phyloP scores from a whole-genome alignment of 2,113 vertebrate genomes.

The Strix aluco region DNA sequence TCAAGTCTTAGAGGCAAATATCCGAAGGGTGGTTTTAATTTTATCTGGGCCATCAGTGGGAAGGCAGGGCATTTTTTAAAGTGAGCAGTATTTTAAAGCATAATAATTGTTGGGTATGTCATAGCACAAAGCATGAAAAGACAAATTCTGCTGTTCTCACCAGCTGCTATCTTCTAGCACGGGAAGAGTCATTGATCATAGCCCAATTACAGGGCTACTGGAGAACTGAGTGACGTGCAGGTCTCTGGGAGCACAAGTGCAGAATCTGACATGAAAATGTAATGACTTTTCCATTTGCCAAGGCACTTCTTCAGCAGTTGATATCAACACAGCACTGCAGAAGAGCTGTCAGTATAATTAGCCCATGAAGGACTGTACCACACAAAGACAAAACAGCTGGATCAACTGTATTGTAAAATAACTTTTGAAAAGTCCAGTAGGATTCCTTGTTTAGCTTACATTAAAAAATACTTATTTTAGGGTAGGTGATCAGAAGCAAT shows the following conservation, averaged over 20 bases:
- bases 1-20: neutral
- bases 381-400: neutral
- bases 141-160: neutral
- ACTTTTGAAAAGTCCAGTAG: neutral
- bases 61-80: neutral
- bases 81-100: neutral
- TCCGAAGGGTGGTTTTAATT: neutral
- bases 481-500: neutral
- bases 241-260: constrained; percentile 17
- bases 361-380: neutral
- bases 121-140: neutral
- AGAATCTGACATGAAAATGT: neutral
- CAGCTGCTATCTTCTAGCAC: neutral
- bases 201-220: neutral
- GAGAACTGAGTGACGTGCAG: neutral
- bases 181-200: constrained; percentile 2
- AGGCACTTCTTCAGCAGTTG: neutral
- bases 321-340: neutral
- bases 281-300: constrained; percentile 24
- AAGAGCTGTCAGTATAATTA: neutral
- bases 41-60: neutral
- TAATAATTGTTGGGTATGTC: neutral
- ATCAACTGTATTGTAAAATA: neutral
- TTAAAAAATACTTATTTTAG: neutral
- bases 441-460: neutral